phyloP scores from a whole-genome alignment of 2,113 vertebrate genomes.

The Cisticola juncidis region DNA sequence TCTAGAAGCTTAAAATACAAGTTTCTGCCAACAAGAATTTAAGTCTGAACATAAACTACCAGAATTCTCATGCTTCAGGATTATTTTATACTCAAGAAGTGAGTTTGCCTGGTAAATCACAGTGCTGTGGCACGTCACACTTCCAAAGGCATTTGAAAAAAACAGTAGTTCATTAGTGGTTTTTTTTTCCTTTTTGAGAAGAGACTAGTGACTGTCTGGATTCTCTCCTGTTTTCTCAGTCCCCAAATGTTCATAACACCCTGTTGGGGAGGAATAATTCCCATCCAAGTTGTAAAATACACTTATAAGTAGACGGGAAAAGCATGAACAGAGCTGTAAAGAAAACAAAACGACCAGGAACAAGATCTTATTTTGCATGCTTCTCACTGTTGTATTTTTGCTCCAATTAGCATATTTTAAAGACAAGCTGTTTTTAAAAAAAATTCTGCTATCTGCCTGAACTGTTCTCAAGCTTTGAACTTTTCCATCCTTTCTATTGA shows the following conservation, averaged over 20 bases:
- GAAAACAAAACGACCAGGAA: constrained; percentile 33
- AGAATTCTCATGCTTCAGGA: neutral
- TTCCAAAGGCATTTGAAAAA: neutral
- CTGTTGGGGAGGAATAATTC: constrained; percentile 33
- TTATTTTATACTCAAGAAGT: neutral
- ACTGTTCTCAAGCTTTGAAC: constrained; percentile 66
- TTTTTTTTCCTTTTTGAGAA: neutral
- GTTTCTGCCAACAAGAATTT: neutral
- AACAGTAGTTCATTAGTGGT: rapidly evolving
- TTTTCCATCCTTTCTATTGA: constrained; percentile 53
- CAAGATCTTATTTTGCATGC: constrained; percentile 45
- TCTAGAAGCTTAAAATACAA: neutral
- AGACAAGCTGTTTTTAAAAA: neutral
- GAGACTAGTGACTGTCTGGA: neutral
- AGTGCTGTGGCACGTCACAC: neutral
- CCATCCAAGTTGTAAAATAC: constrained; percentile 38
- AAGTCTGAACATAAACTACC: neutral
- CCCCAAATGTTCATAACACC: constrained; percentile 9
- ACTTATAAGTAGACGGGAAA: constrained; percentile 46
- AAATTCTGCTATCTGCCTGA: constrained; percentile 23
- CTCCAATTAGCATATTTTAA: constrained; percentile 71
- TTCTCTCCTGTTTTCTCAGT: neutral
- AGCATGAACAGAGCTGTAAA: constrained; percentile 9
- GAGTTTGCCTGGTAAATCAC: neutral
- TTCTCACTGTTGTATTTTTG: constrained; percentile 41